Evolutionary conservation across 2,797 vertebrate genomes (phyloP).

Genomic region (Gymnopithys bicolor): DNA sequence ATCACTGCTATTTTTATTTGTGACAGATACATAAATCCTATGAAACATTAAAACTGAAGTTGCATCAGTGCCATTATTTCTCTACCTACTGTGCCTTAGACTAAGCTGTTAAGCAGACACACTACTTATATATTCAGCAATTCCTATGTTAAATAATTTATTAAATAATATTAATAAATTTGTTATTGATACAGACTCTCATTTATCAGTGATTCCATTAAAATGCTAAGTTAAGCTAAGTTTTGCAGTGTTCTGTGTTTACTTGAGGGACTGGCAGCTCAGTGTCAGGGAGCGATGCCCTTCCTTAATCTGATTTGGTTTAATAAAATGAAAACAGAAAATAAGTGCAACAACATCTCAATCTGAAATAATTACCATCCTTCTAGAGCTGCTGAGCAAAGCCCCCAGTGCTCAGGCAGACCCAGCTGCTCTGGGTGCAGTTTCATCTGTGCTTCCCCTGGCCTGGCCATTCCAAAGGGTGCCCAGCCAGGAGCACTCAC

Average conservation of each 20-base stretch:
- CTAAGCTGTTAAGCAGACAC: constrained; percentile 9
- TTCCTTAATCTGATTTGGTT: not conserved
- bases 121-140: not conserved
- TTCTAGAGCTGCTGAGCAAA: not conserved
- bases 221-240: not conserved
- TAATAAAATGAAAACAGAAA: not conserved
- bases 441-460: not conserved
- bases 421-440: not conserved
- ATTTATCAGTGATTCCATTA: not conserved
- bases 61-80: not conserved
- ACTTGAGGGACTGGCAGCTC: not conserved
- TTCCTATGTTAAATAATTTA: not conserved
- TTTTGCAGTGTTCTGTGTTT: not conserved
- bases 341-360: not conserved
- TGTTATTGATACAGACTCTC: not conserved
- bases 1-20: constrained; percentile 16
- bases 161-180: not conserved
- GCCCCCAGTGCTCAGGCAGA: not conserved
- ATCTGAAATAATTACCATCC: not conserved
- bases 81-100: not conserved
- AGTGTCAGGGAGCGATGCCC: not conserved
- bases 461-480: not conserved
- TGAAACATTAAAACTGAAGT: not conserved
- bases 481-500: not conserved
- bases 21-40: constrained; percentile 21